Percentiles rank a stretch among this genome's conserved stretches.
Conservation (phyloP, 2,113 vertebrate species). For the Semicossyphus pulcher region DNA sequence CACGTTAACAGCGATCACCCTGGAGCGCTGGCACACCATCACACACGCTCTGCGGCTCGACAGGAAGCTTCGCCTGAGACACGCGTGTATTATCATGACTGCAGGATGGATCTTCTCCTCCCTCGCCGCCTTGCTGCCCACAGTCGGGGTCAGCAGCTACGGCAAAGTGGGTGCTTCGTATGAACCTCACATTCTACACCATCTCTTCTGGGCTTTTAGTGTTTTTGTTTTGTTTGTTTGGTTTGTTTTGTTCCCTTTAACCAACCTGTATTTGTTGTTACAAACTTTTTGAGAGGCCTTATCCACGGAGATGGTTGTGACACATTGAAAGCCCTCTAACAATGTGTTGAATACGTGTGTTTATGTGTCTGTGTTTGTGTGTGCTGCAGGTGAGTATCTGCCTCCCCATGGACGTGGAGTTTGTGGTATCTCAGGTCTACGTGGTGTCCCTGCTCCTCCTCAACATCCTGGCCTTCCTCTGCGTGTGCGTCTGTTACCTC, state of each 20-base stretch:
- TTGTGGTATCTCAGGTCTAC: conserved; percentile 86
- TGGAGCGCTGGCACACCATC: conserved; percentile 98
- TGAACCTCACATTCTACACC: too few relatives aligned
- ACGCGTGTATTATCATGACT: conserved; percentile 88
- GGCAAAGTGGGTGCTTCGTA: conserved; percentile 83
- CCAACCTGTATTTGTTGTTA: too few relatives aligned
- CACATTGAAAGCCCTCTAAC: too few relatives aligned
- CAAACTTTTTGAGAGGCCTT: too few relatives aligned
- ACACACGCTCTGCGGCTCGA: conserved; percentile 93
- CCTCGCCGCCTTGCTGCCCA: conserved; percentile 88
- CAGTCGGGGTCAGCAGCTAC: conserved; percentile 94
- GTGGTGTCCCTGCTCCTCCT: conserved; percentile 90
- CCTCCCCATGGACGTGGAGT: conserved; percentile 96
- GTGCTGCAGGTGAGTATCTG: conserved; percentile 89
- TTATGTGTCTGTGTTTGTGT: background rate
- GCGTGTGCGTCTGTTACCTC: conserved; percentile 92
- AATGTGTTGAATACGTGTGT: too few relatives aligned
- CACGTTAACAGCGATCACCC: conserved; percentile 91
- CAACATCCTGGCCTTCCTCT: conserved; percentile 91
- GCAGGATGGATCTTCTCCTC: conserved; percentile 92
- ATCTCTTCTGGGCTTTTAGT: too few relatives aligned
- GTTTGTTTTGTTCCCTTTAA: too few relatives aligned
- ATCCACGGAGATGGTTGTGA: background rate
- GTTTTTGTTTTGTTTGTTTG: too few relatives aligned
- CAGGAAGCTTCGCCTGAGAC: conserved; percentile 88